phyloP scores from a whole-genome alignment of 2,797 vertebrate species.

The Enteromius fasciolatus region DNA sequence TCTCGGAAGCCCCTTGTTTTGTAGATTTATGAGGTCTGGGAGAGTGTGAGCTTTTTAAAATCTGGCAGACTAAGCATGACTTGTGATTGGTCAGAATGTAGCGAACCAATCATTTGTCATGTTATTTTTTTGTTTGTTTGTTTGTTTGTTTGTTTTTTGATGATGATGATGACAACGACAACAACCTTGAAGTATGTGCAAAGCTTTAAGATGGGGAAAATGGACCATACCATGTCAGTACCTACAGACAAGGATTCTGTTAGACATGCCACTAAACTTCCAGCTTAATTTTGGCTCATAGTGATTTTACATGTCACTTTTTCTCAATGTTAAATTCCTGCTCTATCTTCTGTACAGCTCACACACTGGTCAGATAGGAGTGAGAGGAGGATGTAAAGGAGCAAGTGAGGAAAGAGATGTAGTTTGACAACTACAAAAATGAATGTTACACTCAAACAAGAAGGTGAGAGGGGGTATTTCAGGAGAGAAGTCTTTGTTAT shows the following conservation, averaged over 20 bases:
- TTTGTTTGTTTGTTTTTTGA: background rate
- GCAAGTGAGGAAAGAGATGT: constrained; percentile 6
- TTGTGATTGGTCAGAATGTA: constrained; percentile 37
- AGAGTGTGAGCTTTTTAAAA: constrained; percentile 52
- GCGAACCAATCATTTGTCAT: constrained; percentile 18
- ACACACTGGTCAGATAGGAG: constrained; percentile 11
- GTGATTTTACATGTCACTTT: constrained; percentile 25
- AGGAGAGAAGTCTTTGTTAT: constrained; percentile 5
- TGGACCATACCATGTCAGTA: constrained; percentile 17
- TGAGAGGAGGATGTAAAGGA: constrained; percentile 16
- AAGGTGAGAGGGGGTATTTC: constrained; percentile 7
- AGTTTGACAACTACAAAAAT: constrained; percentile 16
- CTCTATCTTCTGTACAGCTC: constrained; percentile 29
- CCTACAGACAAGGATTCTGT: constrained; percentile 2
- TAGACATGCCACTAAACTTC: constrained; percentile 23
- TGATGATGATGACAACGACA: too few species aligned
- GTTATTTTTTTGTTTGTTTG: constrained; percentile 1
- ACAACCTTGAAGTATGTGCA: constrained; percentile 32
- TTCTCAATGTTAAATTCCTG: constrained; percentile 14
- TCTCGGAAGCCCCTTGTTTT: constrained; percentile 18
- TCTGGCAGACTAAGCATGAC: constrained; percentile 19
- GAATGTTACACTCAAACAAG: constrained; percentile 33
- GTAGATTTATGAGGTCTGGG: constrained; percentile 56
- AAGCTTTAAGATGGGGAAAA: constrained; percentile 34
- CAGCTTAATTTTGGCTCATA: constrained; percentile 14